These are phyloP conservation scores for Nesoenas mayeri DNA, from an alignment of 2,113 vertebrate genomes.

Conservation along the genomic window DNA sequence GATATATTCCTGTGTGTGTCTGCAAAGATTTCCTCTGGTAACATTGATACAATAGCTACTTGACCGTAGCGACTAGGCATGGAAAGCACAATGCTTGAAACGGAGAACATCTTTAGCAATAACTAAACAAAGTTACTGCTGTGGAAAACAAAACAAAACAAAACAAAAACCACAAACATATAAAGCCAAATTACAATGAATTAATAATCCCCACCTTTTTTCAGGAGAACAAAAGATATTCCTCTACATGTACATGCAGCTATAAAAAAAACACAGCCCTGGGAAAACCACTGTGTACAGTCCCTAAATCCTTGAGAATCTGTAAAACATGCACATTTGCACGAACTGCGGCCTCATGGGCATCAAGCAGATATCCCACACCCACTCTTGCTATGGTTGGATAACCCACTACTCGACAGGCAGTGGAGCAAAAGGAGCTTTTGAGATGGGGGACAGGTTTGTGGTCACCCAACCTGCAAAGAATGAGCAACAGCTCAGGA, in stretches of 20 bases:
- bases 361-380: background rate
- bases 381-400: background rate
- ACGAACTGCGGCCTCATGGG: background rate
- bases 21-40: background rate
- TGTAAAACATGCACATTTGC: background rate
- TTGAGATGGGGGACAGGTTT: background rate
- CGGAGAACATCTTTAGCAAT: background rate
- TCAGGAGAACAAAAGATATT: background rate
- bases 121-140: background rate
- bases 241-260: background rate
- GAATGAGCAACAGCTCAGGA: background rate
- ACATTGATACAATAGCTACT: background rate
- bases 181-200: background rate
- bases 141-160: background rate
- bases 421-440: background rate
- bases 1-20: background rate
- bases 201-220: background rate
- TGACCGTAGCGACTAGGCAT: background rate
- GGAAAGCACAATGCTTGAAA: background rate
- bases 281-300: background rate
- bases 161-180: background rate
- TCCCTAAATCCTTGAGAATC: background rate
- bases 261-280: background rate
- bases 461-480: too few relatives aligned
- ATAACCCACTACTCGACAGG: fast-evolving